Percentiles rank a stretch among this genome's conserved stretches.
Evolutionary conservation across 2,888 invertebrate species (phyloP).

Genomic region (Pherbina coryleti): DNA sequence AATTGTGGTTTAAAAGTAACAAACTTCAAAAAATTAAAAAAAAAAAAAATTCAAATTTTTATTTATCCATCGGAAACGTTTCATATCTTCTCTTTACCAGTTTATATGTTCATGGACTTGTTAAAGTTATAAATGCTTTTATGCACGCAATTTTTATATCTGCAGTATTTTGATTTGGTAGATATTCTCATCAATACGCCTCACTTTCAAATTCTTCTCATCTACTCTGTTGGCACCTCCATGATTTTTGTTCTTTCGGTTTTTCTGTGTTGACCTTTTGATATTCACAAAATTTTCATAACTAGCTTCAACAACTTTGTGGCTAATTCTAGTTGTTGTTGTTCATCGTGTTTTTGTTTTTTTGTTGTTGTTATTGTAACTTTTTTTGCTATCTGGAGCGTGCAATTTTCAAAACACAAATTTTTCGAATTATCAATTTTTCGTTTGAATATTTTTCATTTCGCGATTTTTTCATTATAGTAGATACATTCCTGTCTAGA

Average conservation of each 20-base stretch:
- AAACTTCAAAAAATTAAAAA: no score
- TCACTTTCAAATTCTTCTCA: background rate
- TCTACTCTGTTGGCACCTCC: background rate
- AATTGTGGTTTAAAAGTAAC: no score
- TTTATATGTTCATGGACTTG: background rate
- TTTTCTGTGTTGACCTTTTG: background rate
- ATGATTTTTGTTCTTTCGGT: background rate
- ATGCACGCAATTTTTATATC: constrained; percentile 57
- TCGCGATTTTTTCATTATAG: background rate
- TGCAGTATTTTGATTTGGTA: background rate
- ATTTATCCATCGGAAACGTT: background rate
- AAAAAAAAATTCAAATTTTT: no score
- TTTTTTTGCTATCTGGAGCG: constrained; percentile 20
- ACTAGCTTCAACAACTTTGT: background rate
- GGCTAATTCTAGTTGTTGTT: background rate
- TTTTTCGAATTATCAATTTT: constrained; percentile 12
- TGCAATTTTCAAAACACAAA: constrained; percentile 20
- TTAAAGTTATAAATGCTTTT: constrained; percentile 50
- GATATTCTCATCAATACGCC: background rate
- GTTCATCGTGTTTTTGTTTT: background rate
- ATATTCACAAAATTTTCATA: background rate
- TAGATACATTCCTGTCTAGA: background rate
- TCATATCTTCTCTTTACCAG: background rate
- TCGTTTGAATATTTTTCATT: background rate
- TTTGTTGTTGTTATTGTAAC: constrained; percentile 2